phyloP scores from a whole-genome alignment of 2,888 invertebrate species.

The Hoplodrina ambigua region DNA sequence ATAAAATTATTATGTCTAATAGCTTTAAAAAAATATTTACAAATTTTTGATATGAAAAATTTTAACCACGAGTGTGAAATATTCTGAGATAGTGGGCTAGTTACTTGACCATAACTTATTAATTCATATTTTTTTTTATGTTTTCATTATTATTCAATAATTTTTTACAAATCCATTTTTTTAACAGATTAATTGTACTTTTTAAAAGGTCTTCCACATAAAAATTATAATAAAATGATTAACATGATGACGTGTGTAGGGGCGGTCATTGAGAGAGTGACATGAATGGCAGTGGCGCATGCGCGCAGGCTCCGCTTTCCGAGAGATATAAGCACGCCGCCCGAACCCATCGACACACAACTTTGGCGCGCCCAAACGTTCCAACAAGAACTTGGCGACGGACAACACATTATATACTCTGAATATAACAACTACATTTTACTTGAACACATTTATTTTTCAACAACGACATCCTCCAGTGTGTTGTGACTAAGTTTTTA shows the following conservation, averaged over 20 bases:
- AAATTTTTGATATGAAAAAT: too few relatives aligned
- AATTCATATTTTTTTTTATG: too few relatives aligned
- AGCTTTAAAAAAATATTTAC: too few relatives aligned
- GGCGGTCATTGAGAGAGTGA: conserved; percentile 86
- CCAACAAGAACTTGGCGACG: conserved; percentile 79
- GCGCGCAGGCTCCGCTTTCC: conserved; percentile 75
- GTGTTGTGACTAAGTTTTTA: conserved; percentile 75
- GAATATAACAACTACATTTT: conserved; percentile 42
- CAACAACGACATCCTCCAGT: conserved; percentile 67
- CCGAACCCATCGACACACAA: conserved; percentile 83
- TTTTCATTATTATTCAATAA: too few relatives aligned
- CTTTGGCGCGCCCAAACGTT: conserved; percentile 87
- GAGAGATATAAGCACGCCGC: conserved; percentile 86
- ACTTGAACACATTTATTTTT: conserved; percentile 64
- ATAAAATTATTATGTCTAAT: too few relatives aligned
- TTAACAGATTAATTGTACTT: too few relatives aligned
- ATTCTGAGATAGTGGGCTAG: too few relatives aligned
- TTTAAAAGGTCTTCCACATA: too few relatives aligned
- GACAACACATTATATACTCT: conserved; percentile 61
- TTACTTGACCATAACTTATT: too few relatives aligned
- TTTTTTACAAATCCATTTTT: too few relatives aligned
- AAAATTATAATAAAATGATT: conserved; percentile 51
- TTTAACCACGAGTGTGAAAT: too few relatives aligned
- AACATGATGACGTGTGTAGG: conserved; percentile 77
- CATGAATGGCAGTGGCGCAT: conserved; percentile 85